phyloP scores from a whole-genome alignment of 2,888 invertebrate genomes.

The Sphinx pinastri region DNA sequence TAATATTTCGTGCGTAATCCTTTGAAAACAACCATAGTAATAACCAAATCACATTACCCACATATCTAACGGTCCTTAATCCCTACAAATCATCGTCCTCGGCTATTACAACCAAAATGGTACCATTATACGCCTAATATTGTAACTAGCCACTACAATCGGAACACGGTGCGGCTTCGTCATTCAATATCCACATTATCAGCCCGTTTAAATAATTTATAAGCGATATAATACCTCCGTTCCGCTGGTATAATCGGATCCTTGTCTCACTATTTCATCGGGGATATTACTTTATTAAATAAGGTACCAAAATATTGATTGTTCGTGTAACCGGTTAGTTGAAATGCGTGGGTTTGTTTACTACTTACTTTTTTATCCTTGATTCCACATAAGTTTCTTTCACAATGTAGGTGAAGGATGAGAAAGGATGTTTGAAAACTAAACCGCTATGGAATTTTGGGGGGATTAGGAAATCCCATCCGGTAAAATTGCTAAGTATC shows the following conservation, averaged over 20 bases:
- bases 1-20: too few relatives aligned
- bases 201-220: constrained; percentile 20
- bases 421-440: too few relatives aligned
- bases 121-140: neutral
- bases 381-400: too few relatives aligned
- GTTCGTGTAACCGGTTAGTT: neutral
- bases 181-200: constrained; percentile 16
- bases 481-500: too few relatives aligned
- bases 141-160: constrained; percentile 5
- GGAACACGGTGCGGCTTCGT: neutral
- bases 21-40: neutral
- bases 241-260: constrained; percentile 4
- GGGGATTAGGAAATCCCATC: too few relatives aligned
- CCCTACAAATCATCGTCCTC: constrained; percentile 8
- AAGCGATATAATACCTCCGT: constrained; percentile 5
- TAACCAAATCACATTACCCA: neutral
- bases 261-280: constrained; percentile 14
- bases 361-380: too few relatives aligned
- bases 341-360: neutral
- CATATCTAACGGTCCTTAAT: neutral
- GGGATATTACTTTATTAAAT: constrained; percentile 8
- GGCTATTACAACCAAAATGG: constrained; percentile 4
- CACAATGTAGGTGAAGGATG: too few relatives aligned
- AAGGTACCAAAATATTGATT: neutral
- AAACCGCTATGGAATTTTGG: too few relatives aligned